Evolutionary conservation across 2,797 vertebrate genomes (phyloP), one percentile per base, ranked within the genome.

Genomic region (Micropoecilia bifurca): DNA sequence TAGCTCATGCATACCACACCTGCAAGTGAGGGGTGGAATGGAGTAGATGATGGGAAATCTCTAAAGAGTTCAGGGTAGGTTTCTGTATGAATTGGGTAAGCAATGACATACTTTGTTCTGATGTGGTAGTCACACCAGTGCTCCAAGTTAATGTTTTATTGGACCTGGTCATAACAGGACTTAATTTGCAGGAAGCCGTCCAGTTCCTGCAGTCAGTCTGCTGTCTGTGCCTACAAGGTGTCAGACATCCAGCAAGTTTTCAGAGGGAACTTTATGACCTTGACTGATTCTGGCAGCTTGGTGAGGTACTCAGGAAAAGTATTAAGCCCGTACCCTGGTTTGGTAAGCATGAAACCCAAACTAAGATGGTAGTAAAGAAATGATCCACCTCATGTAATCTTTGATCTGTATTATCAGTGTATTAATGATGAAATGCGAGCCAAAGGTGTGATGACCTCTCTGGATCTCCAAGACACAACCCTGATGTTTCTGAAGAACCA

Each of bases 171-270:
- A 45, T 68, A 22, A 69, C 3, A 43, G n/a, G 18, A 75, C 25
- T 13, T 36, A 0, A 3, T 41, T 66, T 18, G 30, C 77, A 87
- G 87, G 69, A 75, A 83, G n/a, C 55, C 76, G 39, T 79, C 57
- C 28, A 72, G 39, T 28, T 53, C 43, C 53, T 81, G 59, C 71
- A 74, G 25, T 1, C 79, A 39, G 39, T 87, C 85, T 66, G 87
- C 87, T 33, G 77, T 89, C 73, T 89, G 87, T 81, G 80, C 78
- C n/a, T 87, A 89, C 76, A 87, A 80, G 66, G 71, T 85, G 33
- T 85, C 85, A 41, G 83, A 89, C 66, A 74, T 87, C 76, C 80
- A n/a, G 14, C 59, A 48, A 22, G 86, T 87, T 74, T 86, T 89
- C 41, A 71, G 18, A 0, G 85, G 83, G 1, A 75, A 66, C 57